Base-by-base conservation (phyloP, 2,797 vertebrate genomes). In the Macropodus opercularis region DNA sequence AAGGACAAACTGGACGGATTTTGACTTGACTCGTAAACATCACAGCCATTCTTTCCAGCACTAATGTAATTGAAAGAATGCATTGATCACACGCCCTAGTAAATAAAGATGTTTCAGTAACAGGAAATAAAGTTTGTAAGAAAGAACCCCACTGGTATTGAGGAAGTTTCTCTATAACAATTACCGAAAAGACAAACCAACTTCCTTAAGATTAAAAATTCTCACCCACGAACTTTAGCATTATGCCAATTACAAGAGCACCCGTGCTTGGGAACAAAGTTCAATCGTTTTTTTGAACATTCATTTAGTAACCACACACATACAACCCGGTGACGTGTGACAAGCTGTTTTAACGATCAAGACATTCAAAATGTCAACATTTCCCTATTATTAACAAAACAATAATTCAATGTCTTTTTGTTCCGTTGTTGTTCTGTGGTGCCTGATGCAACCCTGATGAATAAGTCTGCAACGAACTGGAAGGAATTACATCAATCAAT, bases 401-500 rank as follows among this genome's bases (percentile, higher is more conserved):
- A n/a, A n/a, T n/a, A n/a, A n/a, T n/a, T n/a, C n/a, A n/a, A n/a
- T n/a, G n/a, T n/a, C n/a, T n/a, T n/a, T n/a, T n/a, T n/a, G n/a
- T n/a, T n/a, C n/a, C n/a, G n/a, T n/a, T n/a, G n/a, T n/a, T n/a
- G n/a, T 19, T 40, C 27, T 23, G 31, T 17, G 43, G 53, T 2
- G 6, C n/a, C 34, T 4, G 4, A 11, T 24, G 32, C 22, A 8
- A 44, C 11, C 18, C 19, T 54, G 38, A 58, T 36, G 40, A 7
- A 72, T 42, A 6, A 8, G 2, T 3, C 0, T 21, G 14, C 34
- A 3, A 12, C 18, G 11, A 46, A 13, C 15, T 7, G 2, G 23
- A 48, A 11, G 31, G 40, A 26, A 52, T 74, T 38, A 8, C 17
- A 4, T 35, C 3, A 3, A 41, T 36, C 56, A 56, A 47, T 64